Percentiles rank a stretch among this genome's conserved stretches.
Evolutionary conservation across 2,888 invertebrate genomes (phyloP).

Genomic region (Eupithecia abbreviata): DNA sequence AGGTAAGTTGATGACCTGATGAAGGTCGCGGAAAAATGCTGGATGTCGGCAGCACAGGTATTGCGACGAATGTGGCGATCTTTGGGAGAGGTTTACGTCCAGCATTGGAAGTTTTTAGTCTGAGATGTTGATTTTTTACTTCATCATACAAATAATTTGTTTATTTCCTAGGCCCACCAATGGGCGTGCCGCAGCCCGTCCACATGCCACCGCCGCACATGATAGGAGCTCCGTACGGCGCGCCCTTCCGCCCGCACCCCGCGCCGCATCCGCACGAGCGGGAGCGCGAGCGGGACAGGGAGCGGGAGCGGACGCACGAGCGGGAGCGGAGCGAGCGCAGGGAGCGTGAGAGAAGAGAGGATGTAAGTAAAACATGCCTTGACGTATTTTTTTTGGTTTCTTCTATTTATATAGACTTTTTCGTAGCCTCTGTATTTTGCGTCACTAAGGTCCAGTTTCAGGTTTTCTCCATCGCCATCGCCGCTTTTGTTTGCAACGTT

Average conservation of each 20-base stretch:
- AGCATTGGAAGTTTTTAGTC: too few relatives aligned
- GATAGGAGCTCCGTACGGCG: constrained; percentile 60
- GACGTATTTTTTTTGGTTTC: background rate
- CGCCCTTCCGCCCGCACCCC: constrained; percentile 61
- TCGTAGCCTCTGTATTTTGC: background rate
- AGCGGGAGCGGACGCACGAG: constrained; percentile 60
- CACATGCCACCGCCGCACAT: constrained; percentile 57
- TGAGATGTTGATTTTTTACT: background rate
- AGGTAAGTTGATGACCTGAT: background rate
- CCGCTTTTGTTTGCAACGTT: background rate
- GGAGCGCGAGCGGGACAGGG: constrained; percentile 56
- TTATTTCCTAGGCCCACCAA: constrained; percentile 38
- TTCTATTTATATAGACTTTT: background rate
- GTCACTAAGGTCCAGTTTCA: background rate
- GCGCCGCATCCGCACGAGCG: constrained; percentile 42
- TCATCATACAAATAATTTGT: background rate
- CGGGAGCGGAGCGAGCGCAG: constrained; percentile 57
- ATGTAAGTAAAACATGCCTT: constrained; percentile 52
- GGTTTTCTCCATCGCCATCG: background rate
- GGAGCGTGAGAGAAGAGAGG: constrained; percentile 70
- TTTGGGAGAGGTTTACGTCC: too few relatives aligned
- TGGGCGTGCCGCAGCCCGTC: constrained; percentile 58
- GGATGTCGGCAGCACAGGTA: too few relatives aligned
- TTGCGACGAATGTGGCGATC: too few relatives aligned
- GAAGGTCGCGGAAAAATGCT: background rate